Base-by-base conservation (phyloP, 2,113 vertebrate genomes). In the Malurus alboscapulatus region DNA sequence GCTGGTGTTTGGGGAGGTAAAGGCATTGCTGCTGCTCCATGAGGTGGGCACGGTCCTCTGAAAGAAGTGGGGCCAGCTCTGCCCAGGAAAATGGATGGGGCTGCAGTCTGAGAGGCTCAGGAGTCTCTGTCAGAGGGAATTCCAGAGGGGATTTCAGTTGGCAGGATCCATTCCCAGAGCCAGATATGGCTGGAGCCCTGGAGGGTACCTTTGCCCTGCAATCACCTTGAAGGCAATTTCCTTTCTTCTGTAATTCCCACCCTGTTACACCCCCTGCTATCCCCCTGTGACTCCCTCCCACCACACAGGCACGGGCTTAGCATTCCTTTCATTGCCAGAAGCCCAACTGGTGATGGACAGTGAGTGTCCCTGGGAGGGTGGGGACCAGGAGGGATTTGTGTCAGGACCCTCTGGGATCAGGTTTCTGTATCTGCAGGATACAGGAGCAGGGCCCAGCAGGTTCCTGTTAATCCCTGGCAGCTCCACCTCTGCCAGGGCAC, bases 241-340 rank as follows among this genome's bases (percentile, higher is more conserved):
- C 36, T 32, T 62, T 50, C 42, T 57, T 1, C 32, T 67, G 26
- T 29, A 14, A 5, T 65, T 55, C 3, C 22, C 14, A 11, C 19
- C 5, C 1, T 9, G 34, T 58, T 29, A 8, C 18, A 26, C 6
- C 47, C 36, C 3, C 19, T 63, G 27, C 6, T 21, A 3, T 47
- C 50, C 42, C 27, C 20, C 54, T 16, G 21, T 6, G 34, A 13
- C 68, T n/a, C 58, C 14, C 5, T 22, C 65, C 54, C 26, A 6
- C n/a, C 25, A 1, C 24, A 20, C 13, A 10, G 30, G 44, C 44
- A 3, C 3, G 1, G 4, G 4, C 15, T 40, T 4, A 32, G 45
- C 38, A 15, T 30, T 71, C 57, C 45, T 45, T 32, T 44, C 3
- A 1, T 17, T 50, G 25, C 32, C 57, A 32, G 47, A 2, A 63